Base-by-base conservation (phyloP, 2,797 vertebrate genomes). In the Malurus leucopterus region DNA sequence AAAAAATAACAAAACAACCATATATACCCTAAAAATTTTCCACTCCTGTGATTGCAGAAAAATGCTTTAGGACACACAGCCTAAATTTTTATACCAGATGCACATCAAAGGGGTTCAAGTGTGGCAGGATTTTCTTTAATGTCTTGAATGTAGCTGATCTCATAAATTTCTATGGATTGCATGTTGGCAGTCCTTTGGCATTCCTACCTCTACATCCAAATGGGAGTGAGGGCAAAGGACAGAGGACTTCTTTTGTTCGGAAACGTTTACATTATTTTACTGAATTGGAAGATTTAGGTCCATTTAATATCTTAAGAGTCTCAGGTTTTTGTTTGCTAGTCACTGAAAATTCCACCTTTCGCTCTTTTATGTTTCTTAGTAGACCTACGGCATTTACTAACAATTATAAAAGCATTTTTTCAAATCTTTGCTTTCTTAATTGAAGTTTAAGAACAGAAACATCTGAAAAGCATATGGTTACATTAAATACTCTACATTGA, bases 221-320 rank as follows among this genome's bases (percentile, higher is more conserved):
- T 16, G 17, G 29, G 54, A 77, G 61, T 0, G 1, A 82, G 59
- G 36, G n/a, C 41, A 85, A 47, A 75, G 26, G n/a, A 65, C 30
- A 63, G 49, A 78, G 20, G 46, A 70, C 8, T 79, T 79, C 8
- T 54, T 83, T 59, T 72, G 29, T 71, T 77, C 0, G 0, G 49
- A 54, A 73, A 73, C 16, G 71, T 54, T 76, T 61, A 74, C 68
- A 43, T 81, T 93, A 64, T 81, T 81, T 92, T 71, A 54, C 34
- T 64, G 69, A 86, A 62, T 17, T 57, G 34, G 41, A 90, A 94
- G 53, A 69, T 81, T 82, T 87, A 81, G 6, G 1, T 77, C 23
- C 6, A 36, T 63, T 57, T 65, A 49, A 58, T 64, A 78, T 18
- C 55, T 75, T 69, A 78, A 23, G 20, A 84, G 30, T 55, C 30